These are phyloP conservation scores for Amitus sp. DNA, from an alignment of 2,888 invertebrate genomes.

Conservation along the genomic window DNA sequence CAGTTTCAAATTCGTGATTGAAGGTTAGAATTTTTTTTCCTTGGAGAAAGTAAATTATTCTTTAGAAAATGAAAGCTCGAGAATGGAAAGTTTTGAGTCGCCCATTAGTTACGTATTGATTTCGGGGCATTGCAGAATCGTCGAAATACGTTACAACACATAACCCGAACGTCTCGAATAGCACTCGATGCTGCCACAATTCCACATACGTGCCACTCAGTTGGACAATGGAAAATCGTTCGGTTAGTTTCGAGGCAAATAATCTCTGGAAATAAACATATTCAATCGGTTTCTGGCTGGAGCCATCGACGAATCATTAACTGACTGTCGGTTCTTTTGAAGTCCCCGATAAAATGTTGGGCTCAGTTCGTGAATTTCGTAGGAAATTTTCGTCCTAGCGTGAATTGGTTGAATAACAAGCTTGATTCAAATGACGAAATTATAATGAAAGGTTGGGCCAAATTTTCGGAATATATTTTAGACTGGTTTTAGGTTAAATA, in stretches of 20 bases:
- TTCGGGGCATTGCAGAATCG: too few relatives aligned
- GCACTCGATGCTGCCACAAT: conserved; percentile 1
- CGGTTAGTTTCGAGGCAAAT: conserved; percentile 22
- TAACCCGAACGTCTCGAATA: background rate
- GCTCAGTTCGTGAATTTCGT: background rate
- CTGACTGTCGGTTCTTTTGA: background rate
- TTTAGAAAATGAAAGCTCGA: too few relatives aligned
- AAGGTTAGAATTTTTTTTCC: too few relatives aligned
- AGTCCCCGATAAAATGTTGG: background rate
- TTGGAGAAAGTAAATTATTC: too few relatives aligned
- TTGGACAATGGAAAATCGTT: conserved; percentile 12
- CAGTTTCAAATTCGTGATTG: too few relatives aligned
- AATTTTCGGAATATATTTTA: too few relatives aligned
- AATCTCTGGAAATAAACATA: conserved; percentile 17
- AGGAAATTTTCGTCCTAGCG: background rate
- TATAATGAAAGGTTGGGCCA: too few relatives aligned
- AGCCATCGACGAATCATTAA: conserved; percentile 23
- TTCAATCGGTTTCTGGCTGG: conserved; percentile 12
- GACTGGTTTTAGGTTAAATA: too few relatives aligned
- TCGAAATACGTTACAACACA: background rate
- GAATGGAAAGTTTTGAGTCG: too few relatives aligned
- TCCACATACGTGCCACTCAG: background rate
- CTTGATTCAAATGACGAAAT: too few relatives aligned
- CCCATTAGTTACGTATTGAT: too few relatives aligned
- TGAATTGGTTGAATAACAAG: background rate